phyloP scores from a whole-genome alignment of 2,888 invertebrate species.

The Branchipolynoe longqiensis region DNA sequence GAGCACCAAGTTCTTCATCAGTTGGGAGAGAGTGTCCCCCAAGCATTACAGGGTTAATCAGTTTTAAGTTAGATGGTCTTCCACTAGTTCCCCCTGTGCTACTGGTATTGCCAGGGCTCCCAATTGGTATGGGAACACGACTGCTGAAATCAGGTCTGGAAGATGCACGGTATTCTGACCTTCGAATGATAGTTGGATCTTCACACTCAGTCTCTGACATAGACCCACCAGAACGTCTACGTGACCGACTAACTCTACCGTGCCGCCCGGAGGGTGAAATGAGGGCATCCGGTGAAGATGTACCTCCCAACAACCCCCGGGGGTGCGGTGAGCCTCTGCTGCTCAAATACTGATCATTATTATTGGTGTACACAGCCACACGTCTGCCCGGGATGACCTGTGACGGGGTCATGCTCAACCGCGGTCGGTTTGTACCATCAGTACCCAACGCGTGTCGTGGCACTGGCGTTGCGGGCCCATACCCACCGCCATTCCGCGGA shows the following conservation, averaged over 20 bases:
- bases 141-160: neutral
- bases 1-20: neutral
- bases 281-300: neutral
- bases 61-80: conserved; percentile 5
- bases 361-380: neutral
- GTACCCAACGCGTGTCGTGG: neutral
- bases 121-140: neutral
- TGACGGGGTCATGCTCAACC: neutral
- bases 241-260: neutral
- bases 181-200: neutral
- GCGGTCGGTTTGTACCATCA: neutral
- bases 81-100: neutral
- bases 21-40: neutral
- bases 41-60: conserved; percentile 23
- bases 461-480: neutral
- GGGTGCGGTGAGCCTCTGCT: neutral
- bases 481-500: neutral
- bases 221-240: conserved; percentile 20
- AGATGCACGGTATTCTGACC: neutral
- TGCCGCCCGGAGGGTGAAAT: neutral
- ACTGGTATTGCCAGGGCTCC: neutral
- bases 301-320: neutral
- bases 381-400: neutral
- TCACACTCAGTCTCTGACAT: neutral
- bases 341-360: neutral